Evolutionary conservation across 1,140 invertebrate species (phyloP).

Genomic region (Zelostemma sp.): DNA sequence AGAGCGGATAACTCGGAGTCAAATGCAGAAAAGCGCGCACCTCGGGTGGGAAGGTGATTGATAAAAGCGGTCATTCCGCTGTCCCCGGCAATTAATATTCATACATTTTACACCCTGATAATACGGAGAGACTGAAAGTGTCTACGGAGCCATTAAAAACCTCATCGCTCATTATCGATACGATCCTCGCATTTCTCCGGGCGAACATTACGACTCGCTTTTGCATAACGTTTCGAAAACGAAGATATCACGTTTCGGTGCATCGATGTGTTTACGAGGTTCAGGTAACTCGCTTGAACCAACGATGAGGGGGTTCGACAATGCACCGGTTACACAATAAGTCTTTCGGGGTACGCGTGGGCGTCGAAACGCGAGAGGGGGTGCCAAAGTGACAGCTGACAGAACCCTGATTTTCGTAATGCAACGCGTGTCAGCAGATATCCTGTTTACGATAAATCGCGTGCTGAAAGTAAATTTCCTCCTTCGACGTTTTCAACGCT

Average conservation of each 20-base stretch:
- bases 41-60: conserved; percentile 44
- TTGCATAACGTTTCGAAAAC: too few species aligned
- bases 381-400: conserved; percentile 57
- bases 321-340: conserved; percentile 46
- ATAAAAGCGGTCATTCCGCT: conserved; percentile 29
- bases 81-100: conserved; percentile 35
- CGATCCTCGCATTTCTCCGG: too few species aligned
- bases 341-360: conserved; percentile 46
- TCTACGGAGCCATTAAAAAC: too few species aligned
- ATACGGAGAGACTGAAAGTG: too few species aligned
- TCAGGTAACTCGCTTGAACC: conserved; percentile 48
- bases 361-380: conserved; percentile 36
- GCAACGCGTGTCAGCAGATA: conserved; percentile 26
- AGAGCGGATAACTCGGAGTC: too few species aligned
- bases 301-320: conserved; percentile 44
- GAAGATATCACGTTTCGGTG: too few species aligned
- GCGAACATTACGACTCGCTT: too few species aligned
- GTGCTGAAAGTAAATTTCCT: conserved; percentile 38
- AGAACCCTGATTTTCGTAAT: conserved; percentile 39
- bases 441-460: conserved; percentile 45
- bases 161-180: too few species aligned
- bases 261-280: too few species aligned
- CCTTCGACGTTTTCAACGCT: too few species aligned
- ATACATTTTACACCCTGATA: too few species aligned
- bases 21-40: conserved; percentile 39